Base-by-base conservation (phyloP, 2,888 invertebrate species). In the Acleris literana region DNA sequence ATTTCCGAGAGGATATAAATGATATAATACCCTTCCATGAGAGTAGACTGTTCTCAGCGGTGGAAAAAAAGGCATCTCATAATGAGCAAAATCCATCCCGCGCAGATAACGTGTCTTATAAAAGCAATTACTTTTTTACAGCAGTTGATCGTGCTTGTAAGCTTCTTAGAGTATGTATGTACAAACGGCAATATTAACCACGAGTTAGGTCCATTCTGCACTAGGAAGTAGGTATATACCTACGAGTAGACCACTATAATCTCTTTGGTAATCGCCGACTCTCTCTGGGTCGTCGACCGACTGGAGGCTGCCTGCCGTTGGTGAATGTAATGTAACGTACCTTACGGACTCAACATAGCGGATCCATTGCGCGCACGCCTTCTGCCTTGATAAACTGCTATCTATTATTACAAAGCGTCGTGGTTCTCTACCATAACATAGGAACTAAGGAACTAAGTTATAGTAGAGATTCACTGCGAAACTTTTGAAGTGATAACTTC, bases 201-300 rank as follows among this genome's bases (percentile, higher is more conserved):
- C 43, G 48, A 9, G 56, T 59, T 59, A 57, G 49, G 54, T 44
- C 25, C 51, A 43, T 57, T 29, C 53, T 61, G 44, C 22, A 78
- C 72, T 73, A 74, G 74, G 76, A 80, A 80, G 78, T 39, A 39
- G 39, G 39, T 39, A 39, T 39, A 39, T 39, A 13, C 39, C 33
- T 39, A 39, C 39, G 39, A 39, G 79, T 81, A 81, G 77, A 62
- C 78, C 79, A 74, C 76, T 74, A 84, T 86, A 87, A 89, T 87
- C 84, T 88, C 90, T 90, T 89, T 89, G 90, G 84, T 90, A 87
- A 91, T 87, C 88, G 85, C 82, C 78, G 81, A 79, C 76, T 75
- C 74, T 80, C 76, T 74, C 75, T 80, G 84, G 88, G 88, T 91
- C 91, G 86, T 84, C 85, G 90, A 87, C 90, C 90, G 86, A 80